These are phyloP conservation scores for Dastarcus helophoroides DNA, from an alignment of 2,888 invertebrate species.

Conservation along the genomic window DNA sequence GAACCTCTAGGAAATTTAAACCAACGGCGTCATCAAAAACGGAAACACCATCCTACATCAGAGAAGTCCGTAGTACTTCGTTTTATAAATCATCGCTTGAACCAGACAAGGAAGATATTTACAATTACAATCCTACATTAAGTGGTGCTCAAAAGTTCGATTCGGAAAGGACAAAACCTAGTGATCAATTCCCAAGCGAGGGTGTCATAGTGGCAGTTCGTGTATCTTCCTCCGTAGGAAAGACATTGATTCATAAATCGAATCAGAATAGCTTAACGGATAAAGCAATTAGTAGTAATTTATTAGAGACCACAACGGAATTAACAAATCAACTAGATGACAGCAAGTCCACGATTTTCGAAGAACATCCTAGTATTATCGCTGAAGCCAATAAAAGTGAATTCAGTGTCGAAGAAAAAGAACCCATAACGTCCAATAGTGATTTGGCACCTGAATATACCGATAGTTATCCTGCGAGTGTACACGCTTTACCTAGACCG, in stretches of 20 bases:
- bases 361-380: constrained; percentile 37
- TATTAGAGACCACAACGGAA: constrained; percentile 5
- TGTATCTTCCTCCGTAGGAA: constrained; percentile 39
- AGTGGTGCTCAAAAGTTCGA: not conserved
- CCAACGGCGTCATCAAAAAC: constrained; percentile 8
- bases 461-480: constrained; percentile 23
- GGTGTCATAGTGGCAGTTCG: constrained; percentile 41
- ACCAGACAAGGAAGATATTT: constrained; percentile 12
- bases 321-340: constrained; percentile 10
- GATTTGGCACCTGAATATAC: constrained; percentile 17
- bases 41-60: constrained; percentile 11
- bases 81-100: constrained; percentile 15
- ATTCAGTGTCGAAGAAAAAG: constrained; percentile 46
- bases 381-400: constrained; percentile 47
- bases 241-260: constrained; percentile 22
- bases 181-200: constrained; percentile 22
- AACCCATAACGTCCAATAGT: constrained; percentile 40
- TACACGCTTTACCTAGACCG: constrained; percentile 19
- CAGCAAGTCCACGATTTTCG: constrained; percentile 18
- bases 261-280: no score
- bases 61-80: constrained; percentile 15
- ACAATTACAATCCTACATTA: not conserved
- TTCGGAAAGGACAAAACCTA: constrained; percentile 8
- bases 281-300: constrained; percentile 11
- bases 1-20: constrained; percentile 8